Evolutionary conservation across 2,888 invertebrate species (phyloP).

Genomic region (Colostygia pectinataria): DNA sequence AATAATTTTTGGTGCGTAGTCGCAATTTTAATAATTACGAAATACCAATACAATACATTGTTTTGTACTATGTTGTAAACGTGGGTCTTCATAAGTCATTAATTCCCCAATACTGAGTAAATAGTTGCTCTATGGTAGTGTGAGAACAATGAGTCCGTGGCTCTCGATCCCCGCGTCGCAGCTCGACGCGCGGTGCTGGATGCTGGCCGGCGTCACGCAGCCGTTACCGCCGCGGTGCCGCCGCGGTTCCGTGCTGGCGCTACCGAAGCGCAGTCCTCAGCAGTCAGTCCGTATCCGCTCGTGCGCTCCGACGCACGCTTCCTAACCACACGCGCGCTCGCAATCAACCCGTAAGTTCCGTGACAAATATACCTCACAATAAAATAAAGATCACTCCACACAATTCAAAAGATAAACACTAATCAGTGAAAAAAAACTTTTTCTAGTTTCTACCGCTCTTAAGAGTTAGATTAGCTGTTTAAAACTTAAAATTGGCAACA

Average conservation of each 20-base stretch:
- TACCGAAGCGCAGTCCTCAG: constrained; percentile 1
- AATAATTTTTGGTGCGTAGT: too few species aligned
- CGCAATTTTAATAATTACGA: too few species aligned
- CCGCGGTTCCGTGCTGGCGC: constrained; percentile 4
- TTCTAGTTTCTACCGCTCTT: constrained; percentile 38
- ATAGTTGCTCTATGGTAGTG: too few species aligned
- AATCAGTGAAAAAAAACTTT: constrained; percentile 26
- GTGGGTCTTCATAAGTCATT: too few species aligned
- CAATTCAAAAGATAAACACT: constrained; percentile 36
- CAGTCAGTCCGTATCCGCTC: constrained; percentile 55
- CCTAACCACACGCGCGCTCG: constrained; percentile 46
- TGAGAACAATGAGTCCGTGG: constrained; percentile 1
- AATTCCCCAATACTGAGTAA: too few species aligned
- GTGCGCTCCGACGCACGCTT: constrained; percentile 57
- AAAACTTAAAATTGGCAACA: constrained; percentile 48
- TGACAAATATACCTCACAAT: constrained; percentile 60
- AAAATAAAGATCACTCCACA: constrained; percentile 43
- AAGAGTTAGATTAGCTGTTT: constrained; percentile 49
- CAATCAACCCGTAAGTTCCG: constrained; percentile 66
- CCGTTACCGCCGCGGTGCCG: background rate
- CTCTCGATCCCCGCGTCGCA: background rate
- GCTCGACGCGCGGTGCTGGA: background rate
- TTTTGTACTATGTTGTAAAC: too few species aligned
- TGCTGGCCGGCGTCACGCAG: constrained; percentile 2
- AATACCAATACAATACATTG: too few species aligned